A percentile compares a stretch with the other conserved stretches of the same genome.
Evolutionary conservation across 2,888 invertebrate genomes (phyloP).

Genomic region (Smittia aterrima): DNA sequence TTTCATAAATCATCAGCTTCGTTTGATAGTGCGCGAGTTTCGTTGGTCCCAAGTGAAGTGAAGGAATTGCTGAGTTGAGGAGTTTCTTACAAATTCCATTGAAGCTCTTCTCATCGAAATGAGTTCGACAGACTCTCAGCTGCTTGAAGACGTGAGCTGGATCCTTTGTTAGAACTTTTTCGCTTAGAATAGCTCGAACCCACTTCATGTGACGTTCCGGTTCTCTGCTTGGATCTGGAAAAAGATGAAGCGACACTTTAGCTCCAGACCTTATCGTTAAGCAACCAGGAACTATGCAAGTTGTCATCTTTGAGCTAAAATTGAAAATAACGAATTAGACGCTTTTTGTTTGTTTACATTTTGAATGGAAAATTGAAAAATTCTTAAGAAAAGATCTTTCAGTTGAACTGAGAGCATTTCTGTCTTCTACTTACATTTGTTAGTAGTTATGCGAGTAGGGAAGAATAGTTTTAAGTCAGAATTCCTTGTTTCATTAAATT

Average conservation of each 20-base stretch:
- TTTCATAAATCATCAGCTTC: background rate
- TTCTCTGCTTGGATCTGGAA: slow-evolving; percentile 20
- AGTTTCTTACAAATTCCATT: slow-evolving; percentile 38
- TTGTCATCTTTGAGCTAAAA: background rate
- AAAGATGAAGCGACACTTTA: slow-evolving; percentile 17
- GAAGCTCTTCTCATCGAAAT: slow-evolving; percentile 16
- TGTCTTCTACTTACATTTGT: too few relatives aligned
- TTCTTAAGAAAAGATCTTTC: too few relatives aligned
- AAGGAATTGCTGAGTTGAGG: background rate
- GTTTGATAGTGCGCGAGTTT: background rate
- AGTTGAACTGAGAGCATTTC: too few relatives aligned
- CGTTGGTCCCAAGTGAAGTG: background rate
- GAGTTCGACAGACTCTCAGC: slow-evolving; percentile 25
- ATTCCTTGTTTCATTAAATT: too few relatives aligned
- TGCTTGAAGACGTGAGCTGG: slow-evolving; percentile 21
- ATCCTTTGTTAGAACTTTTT: slow-evolving; percentile 10
- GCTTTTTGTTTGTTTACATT: background rate
- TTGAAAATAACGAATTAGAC: too few relatives aligned
- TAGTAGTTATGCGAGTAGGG: too few relatives aligned
- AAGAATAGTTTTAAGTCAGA: too few relatives aligned
- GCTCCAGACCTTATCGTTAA: background rate
- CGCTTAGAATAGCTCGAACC: background rate
- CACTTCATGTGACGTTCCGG: slow-evolving; percentile 26
- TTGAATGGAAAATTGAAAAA: too few relatives aligned
- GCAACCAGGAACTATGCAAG: slow-evolving; percentile 14